phyloP scores from a whole-genome alignment of 2,113 vertebrate genomes.

The Bungarus multicinctus region DNA sequence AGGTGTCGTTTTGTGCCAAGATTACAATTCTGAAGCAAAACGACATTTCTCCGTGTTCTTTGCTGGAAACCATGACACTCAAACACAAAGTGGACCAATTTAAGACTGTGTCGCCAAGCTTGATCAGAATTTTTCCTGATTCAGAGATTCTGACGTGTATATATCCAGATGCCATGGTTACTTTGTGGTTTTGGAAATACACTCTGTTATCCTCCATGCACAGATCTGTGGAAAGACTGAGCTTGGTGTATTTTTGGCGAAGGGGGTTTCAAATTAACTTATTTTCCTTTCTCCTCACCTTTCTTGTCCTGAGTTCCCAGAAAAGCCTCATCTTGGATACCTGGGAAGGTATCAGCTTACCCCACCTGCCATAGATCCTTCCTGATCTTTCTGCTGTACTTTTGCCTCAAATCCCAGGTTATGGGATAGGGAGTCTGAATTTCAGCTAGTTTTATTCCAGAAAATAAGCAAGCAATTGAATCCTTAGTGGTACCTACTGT shows the following conservation, averaged over 20 bases:
- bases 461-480: not conserved
- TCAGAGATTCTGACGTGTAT: not conserved
- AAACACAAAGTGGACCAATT: not conserved
- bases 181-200: not conserved
- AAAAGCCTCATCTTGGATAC: not conserved
- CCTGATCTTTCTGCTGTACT: not conserved
- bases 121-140: not conserved
- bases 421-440: not conserved
- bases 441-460: not conserved
- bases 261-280: not conserved
- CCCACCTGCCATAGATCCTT: not conserved
- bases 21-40: not conserved
- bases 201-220: not conserved
- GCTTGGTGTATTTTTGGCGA: not conserved
- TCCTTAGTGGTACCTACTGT: not conserved
- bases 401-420: not conserved
- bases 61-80: not conserved
- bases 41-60: not conserved
- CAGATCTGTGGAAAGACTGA: not conserved
- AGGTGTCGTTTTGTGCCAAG: not conserved
- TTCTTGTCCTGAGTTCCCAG: not conserved
- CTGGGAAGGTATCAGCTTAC: not conserved
- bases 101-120: not conserved
- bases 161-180: not conserved
- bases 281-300: not conserved